Evolutionary conservation across 2,113 vertebrate species (phyloP), one percentile per base, ranked within the genome.

Genomic region (Scartelaos histophorus): DNA sequence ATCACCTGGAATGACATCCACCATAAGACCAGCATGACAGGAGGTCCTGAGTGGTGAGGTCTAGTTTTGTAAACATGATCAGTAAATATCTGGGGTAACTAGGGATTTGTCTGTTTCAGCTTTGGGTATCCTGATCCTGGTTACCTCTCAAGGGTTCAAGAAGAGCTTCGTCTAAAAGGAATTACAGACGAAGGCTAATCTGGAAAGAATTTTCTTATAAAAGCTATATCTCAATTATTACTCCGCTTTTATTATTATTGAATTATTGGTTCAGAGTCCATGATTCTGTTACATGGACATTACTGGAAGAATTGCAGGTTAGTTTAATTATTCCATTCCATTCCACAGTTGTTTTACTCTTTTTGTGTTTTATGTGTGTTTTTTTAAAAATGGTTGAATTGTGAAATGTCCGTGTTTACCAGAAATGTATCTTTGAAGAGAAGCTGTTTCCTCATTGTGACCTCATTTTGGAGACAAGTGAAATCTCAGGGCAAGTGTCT

Each of bases 1-100:
- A 95, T 96, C 87, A 96, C 95, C 67, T 97, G 96, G 96, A 97
- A 97, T 0, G 95, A 96, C 85, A 95, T 96, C 76, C 95, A 97
- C 88, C 95, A 96, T 89, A 96, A 97, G 91, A 96, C 95, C 88
- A 95, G 83, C 77, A 92, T 92, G 75, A 90, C 78, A 60, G 95
- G 95, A 21, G 95, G 96, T 64, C 95, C 95, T 66, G 92, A 94
- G 82, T 87, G 94, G 96, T 96, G 86, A 46, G 12, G 10, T 54
- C 19, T 53, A 53, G 6, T 53, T 53, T n/a, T 53, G 17, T n/a
- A n/a, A 54, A 54, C 51, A 21, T 47, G 15, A 16, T 54, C n/a
- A 17, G n/a, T 54, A 15, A 58, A 25, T 58, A 6, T 12, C 25
- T 25, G 11, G 12, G 13, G 22, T 58, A 24, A 58, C 56, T 13